Percentiles rank a stretch among this genome's conserved stretches.
Conservation (phyloP, 2,888 invertebrate genomes). For the Hetaerina titia region DNA sequence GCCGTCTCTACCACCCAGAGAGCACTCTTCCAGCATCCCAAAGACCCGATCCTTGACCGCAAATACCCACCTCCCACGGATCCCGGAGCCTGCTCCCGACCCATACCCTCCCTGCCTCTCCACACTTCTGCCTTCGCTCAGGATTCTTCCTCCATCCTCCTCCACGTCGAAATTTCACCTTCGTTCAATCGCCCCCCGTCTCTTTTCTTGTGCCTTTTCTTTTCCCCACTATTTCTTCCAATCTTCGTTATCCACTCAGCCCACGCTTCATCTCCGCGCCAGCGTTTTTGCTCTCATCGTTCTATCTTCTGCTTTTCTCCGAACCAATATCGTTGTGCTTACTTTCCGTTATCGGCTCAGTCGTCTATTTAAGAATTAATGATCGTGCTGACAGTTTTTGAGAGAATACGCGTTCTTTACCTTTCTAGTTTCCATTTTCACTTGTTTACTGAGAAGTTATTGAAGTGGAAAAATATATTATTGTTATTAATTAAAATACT, state of each 20-base stretch:
- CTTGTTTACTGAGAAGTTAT: background rate
- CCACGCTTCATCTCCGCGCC: background rate
- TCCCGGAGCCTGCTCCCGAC: no score
- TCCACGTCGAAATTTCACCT: background rate
- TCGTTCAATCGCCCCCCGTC: background rate
- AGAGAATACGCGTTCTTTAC: background rate
- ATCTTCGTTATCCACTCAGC: background rate
- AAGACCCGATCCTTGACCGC: no score
- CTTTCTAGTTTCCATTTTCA: background rate
- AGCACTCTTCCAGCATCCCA: no score
- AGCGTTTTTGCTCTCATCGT: background rate
- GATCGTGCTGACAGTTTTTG: background rate
- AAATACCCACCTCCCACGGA: no score
- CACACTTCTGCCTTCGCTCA: background rate
- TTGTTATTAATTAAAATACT: no score
- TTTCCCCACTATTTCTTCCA: background rate
- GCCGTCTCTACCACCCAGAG: no score
- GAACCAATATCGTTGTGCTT: background rate
- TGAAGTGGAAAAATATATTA: background rate
- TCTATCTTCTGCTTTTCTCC: background rate
- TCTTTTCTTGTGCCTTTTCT: background rate
- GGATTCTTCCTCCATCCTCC: background rate
- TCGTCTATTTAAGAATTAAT: background rate
- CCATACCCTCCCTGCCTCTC: background rate
- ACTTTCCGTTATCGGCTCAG: background rate